Base-by-base conservation (phyloP, 2,888 invertebrate genomes). In the Papilio demoleus region DNA sequence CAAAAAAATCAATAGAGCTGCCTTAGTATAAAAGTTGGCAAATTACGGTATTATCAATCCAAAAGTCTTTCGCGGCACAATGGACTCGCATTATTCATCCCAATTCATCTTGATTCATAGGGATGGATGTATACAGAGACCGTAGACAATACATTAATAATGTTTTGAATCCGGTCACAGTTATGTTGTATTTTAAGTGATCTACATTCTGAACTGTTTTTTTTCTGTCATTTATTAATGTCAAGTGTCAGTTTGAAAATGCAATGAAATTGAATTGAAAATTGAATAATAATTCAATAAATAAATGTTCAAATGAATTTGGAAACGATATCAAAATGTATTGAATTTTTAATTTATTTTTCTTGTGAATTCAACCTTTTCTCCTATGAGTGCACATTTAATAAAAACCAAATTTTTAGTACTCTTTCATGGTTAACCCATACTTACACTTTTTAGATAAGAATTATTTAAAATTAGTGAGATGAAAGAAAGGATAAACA, bases 191-290 rank as follows among this genome's bases (percentile, higher is more conserved):
- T n/a, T n/a, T n/a, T n/a, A n/a, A n/a, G n/a, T n/a, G n/a, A n/a
- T n/a, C n/a, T n/a, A n/a, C n/a, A n/a, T n/a, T n/a, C n/a, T n/a
- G n/a, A n/a, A n/a, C n/a, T n/a, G n/a, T n/a, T n/a, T n/a, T 36
- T 36, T 38, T 38, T 0, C 38, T 38, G 38, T 38, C 42, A 31
- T 4, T 31, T 31, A 17, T 42, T 42, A 42, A 17, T 42, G 17
- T 42, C 42, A 42, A 71, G 71, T 47, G 45, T 47, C 45, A 47
- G 22, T 45, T 1, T 50, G 4, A 50, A 27, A 50, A 5, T 50
- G 8, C 4, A 19, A 3, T 50, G 4, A 50, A 27, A 50, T 14
- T 50, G 8, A 14, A 19, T 22, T 47, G 1, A 47, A 19, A 22
- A 11, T 31, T 31, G 31, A 47, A 50, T 14, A 24, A 50, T 27